Evolutionary conservation across 30 jellyfish, hydroid and myxozoan genomes (phyloP).

Genomic region (Nemopilema nomurai): DNA sequence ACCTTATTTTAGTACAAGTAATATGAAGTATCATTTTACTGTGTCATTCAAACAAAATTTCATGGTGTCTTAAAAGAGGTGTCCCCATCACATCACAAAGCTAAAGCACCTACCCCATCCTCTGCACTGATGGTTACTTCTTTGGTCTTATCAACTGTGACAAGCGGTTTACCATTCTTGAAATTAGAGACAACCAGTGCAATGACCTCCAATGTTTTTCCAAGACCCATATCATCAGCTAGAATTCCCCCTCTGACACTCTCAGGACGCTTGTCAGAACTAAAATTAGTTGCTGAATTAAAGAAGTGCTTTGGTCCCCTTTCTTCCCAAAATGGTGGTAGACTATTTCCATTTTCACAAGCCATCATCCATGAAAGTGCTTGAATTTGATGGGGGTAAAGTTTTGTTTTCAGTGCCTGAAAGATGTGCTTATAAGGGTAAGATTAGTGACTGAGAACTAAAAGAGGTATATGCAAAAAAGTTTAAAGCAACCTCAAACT

Average conservation of each 20-base stretch:
- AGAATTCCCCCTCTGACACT: constrained; percentile 73
- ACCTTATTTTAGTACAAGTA: background rate
- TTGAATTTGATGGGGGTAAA: constrained; percentile 73
- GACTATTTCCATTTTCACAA: constrained; percentile 56
- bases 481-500: too few species aligned
- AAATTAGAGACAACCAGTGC: constrained; percentile 69
- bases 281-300: constrained; percentile 55
- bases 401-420: constrained; percentile 53
- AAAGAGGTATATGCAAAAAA: too few species aligned
- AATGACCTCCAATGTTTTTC: constrained; percentile 73
- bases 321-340: constrained; percentile 82
- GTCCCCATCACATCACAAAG: background rate
- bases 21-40: too few species aligned
- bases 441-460: too few species aligned
- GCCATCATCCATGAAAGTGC: constrained; percentile 84
- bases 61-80: background rate
- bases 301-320: constrained; percentile 33
- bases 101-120: constrained; percentile 9
- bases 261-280: constrained; percentile 48
- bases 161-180: constrained; percentile 56
- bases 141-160: constrained; percentile 39
- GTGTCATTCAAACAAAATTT: too few species aligned
- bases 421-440: background rate
- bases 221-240: constrained; percentile 90
- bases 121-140: constrained; percentile 15